Conservation (phyloP, 2,113 vertebrate species). For the Pygoscelis antarcticus region DNA sequence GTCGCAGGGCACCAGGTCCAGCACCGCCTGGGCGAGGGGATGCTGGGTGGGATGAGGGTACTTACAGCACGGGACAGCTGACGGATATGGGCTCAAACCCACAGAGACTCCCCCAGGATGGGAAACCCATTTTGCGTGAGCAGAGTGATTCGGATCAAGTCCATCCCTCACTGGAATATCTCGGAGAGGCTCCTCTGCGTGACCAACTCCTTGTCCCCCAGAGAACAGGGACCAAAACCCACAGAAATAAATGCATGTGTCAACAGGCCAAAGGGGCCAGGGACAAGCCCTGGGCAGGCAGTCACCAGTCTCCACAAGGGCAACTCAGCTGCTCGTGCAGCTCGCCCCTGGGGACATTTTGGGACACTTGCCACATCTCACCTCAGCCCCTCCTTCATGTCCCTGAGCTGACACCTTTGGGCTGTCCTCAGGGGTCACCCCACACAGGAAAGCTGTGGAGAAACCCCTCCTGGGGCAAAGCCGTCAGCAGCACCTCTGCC, state of each 20-base stretch:
- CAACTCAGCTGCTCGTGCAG: not conserved
- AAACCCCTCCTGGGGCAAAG: not conserved
- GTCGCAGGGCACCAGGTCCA: not conserved
- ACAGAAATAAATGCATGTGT: not conserved
- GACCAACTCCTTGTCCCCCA: not conserved
- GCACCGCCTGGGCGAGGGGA: too few species aligned
- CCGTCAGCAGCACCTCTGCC: not conserved
- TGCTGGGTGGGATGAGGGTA: not conserved
- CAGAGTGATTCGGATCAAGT: not conserved
- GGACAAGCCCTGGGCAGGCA: not conserved
- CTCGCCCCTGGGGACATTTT: not conserved
- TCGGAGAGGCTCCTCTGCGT: not conserved
- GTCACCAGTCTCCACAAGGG: not conserved
- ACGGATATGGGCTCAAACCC: not conserved
- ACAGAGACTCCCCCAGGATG: rapidly evolving
- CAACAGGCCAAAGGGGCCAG: not conserved
- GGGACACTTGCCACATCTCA: not conserved
- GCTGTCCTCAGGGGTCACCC: not conserved
- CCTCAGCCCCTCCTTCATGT: not conserved
- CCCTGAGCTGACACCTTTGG: not conserved
- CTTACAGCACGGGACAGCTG: rapidly evolving
- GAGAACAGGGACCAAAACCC: not conserved
- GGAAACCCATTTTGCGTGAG: not conserved
- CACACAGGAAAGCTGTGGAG: not conserved
- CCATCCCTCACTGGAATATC: not conserved